Base-by-base conservation (phyloP, 2,888 invertebrate genomes). In the Hymenopus coronatus region DNA sequence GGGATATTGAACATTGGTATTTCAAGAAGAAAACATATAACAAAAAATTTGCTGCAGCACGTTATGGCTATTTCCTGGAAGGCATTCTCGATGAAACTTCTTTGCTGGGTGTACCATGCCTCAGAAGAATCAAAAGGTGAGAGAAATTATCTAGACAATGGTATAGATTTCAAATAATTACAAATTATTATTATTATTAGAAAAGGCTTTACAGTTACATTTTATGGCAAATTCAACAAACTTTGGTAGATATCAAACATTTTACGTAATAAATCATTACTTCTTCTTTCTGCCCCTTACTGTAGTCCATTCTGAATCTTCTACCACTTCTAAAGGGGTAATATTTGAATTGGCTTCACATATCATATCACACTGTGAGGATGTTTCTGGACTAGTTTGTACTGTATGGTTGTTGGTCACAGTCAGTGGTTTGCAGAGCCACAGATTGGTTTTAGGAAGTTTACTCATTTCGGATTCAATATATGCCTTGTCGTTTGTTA, bases 401-500 rank as follows among this genome's bases (percentile, higher is more conserved):
- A 70, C 15, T 3, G 20, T 70, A 4, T 20, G 54, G 3, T 70
- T 70, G 6, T 20, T 70, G 12, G 40, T 40, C 20, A 20, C 25
- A 70, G 8, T 70, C 4, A 85, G 40, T 92, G 94, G 94, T 92
- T 94, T 91, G 92, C 94, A 94, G 88, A 96, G 92, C 95, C 95
- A 95, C 86, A 94, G 93, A 91, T 95, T 94, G 90, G 94, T 94
- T 90, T 84, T 82, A 25, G 89, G 89, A 20, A 89, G 83, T 28
- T 83, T 88, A 28, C 33, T 84, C 40, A 89, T 9, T 82, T 89
- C 89, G 28, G 82, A 25, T 27, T 83, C 82, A 1, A 89, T 54
- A 15, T 33, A 14, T 3, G 28, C 70, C 25, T 27, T 14, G 25
- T 86, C 84, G 20, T 88, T 85, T 8, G 85, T 28, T 30, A 28